Base-by-base conservation (phyloP, 2,888 invertebrate genomes). In the Stenoptilia bipunctidactyla region DNA sequence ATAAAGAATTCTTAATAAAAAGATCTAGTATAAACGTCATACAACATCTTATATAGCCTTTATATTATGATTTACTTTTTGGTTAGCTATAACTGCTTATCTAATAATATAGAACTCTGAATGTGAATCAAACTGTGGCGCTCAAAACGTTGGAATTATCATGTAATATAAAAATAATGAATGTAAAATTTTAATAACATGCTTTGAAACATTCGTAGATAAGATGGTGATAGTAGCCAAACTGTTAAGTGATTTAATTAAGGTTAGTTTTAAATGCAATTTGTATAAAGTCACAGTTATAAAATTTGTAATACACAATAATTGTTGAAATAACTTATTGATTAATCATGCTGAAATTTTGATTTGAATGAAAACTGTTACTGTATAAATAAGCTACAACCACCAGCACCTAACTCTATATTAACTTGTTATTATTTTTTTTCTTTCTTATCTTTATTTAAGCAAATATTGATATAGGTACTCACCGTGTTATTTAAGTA, bases 171-270 rank as follows among this genome's bases (percentile, higher is more conserved):
- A 3, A 20, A 20, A n/a, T n/a, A 20, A 20, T 20, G 20, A 5
- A 5, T 20, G 20, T 20, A 20, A 20, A 20, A 20, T 20, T 5
- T 20, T n/a, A n/a, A 20, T 20, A 5, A 20, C 20, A 5, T 20
- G 77, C 76, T 82, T 76, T 60, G 53, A 63, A 63, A 48, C 58
- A 68, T 72, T 75, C 73, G 71, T 79, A 80, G 77, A 74, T 70
- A 77, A 80, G 70, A 72, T 69, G 70, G 82, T 80, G 82, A 82
- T 80, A 80, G 66, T 79, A 80, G 76, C 70, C 74, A 61, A 63
- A 64, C 42, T 52, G 50, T 55, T 69, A 68, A 69, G 66, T 61
- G 54, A 64, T 61, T 52, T 41, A 44, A 38, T 58, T n/a, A 52
- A 55, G 37, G 45, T 50, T 39, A 42, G 37, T 44, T 41, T 42